Evolutionary conservation across 2,113 vertebrate genomes (phyloP).

Genomic region (Strix aluco): DNA sequence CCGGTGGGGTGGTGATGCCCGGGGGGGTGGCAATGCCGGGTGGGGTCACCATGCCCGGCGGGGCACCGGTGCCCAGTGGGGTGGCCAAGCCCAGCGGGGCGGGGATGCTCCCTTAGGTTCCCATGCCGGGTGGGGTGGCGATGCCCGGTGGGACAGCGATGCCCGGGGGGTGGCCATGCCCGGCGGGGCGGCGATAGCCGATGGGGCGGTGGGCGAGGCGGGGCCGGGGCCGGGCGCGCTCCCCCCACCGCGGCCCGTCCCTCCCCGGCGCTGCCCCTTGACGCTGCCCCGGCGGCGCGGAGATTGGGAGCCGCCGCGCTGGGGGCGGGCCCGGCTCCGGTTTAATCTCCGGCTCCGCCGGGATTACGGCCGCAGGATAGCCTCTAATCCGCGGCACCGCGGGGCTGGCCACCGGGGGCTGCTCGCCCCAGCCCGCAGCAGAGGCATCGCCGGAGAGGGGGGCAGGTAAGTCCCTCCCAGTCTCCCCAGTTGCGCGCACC

Average conservation of each 20-base stretch:
- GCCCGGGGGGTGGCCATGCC: neutral
- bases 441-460: neutral
- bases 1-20: rapidly evolving
- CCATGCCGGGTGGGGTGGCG: neutral
- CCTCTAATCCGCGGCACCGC: neutral
- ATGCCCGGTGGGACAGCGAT: neutral
- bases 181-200: neutral
- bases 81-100: neutral
- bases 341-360: slow-evolving; percentile 60
- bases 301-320: slow-evolving; percentile 20
- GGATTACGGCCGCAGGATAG: slow-evolving; percentile 26
- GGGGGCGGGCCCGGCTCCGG: slow-evolving; percentile 41
- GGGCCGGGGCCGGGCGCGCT: neutral
- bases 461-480: neutral
- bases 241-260: neutral
- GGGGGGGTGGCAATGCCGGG: neutral
- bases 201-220: neutral
- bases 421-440: neutral
- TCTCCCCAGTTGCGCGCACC: neutral
- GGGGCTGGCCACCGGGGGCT: neutral
- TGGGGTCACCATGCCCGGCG: rapidly evolving
- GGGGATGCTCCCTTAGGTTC: neutral
- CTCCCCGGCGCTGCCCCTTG: neutral
- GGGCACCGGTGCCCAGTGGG: neutral
- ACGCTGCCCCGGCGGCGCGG: neutral